phyloP scores from a whole-genome alignment of 2,113 vertebrate species.

The Dryoscopus gambensis region DNA sequence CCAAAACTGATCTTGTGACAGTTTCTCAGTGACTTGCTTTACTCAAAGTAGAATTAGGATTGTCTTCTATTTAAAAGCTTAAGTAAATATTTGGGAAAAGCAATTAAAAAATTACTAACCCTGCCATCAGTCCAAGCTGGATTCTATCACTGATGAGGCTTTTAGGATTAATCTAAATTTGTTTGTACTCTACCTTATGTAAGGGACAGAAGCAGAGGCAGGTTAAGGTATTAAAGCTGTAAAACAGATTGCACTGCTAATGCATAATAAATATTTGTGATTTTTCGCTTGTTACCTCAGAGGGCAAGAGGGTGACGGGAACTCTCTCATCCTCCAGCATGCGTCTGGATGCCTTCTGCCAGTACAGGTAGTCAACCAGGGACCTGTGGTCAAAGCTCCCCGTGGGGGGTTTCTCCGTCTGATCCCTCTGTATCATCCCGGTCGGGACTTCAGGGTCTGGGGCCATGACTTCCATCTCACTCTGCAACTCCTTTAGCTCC shows the following conservation, averaged over 20 bases:
- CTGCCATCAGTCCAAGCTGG: neutral
- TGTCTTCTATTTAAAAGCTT: neutral
- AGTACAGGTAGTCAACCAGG: conserved; percentile 90
- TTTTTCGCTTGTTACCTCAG: conserved; percentile 73
- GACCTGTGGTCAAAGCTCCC: conserved; percentile 91
- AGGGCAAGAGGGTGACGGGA: conserved; percentile 84
- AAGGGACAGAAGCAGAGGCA: neutral
- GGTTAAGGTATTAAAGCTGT: neutral
- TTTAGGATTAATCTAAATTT: neutral
- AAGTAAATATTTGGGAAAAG: neutral
- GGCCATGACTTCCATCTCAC: conserved; percentile 92
- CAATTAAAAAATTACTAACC: neutral
- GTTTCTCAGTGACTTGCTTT: neutral
- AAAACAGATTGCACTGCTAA: neutral
- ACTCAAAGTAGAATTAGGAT: neutral
- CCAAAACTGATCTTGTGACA: neutral
- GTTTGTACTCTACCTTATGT: accelerated
- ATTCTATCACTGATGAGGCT: neutral
- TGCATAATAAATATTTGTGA: neutral
- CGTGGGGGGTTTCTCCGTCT: conserved; percentile 88
- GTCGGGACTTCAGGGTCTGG: conserved; percentile 88
- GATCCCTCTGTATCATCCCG: conserved; percentile 93
- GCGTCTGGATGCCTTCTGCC: conserved; percentile 91
- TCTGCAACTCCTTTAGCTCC: conserved; percentile 89
- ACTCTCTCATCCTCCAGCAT: conserved; percentile 90